Base-by-base conservation (phyloP, 2,797 vertebrate species). In the Xerus rutilus region DNA sequence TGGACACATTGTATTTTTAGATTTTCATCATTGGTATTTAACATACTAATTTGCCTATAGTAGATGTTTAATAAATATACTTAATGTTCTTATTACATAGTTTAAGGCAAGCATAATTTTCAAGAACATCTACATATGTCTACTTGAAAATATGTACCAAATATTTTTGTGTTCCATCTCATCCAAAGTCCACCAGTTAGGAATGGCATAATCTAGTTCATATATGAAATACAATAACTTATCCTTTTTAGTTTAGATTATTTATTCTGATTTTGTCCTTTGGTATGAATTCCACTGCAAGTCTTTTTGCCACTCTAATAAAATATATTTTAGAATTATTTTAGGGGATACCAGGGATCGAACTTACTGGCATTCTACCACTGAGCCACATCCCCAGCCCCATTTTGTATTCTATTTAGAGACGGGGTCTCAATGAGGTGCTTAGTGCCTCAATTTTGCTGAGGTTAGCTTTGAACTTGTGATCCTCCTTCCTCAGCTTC, bases 41-140 rank as follows among this genome's bases (percentile, higher is more conserved):
- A 30, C 52, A 59, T 39, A 10, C n/a, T 62, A 20, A 69, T 47
- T 23, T 59, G 13, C 30, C 14, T 30, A 77, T 59, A 35, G 52
- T 83, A 73, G 20, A 6, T 62, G 67, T 59, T 70, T 6, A 69
- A 67, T 69, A 67, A 69, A 77, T 45, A 69, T 14, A 45, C 14
- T 57, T 9, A 57, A 77, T 77, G 45, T 97, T 96, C 94, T 97
- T 73, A 32, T 28, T 39, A 96, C n/a, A 79, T 87, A 30, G 21
- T 82, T 64, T 91, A 4, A 12, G 39, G 21, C 6, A 47, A 54
- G 21, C 35, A 57, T 79, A 17, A 23, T 79, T 78, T 17, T 76
- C 52, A 62, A 67, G 39, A 82, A 18, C 20, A 79, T 73, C 17
- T 93, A 43, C 43, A 39, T 43, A 52, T 73, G 73, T 64, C 17